These are phyloP conservation scores for Tonatia bakeri DNA, from an alignment of 2,113 vertebrate species.

Conservation along the genomic window DNA sequence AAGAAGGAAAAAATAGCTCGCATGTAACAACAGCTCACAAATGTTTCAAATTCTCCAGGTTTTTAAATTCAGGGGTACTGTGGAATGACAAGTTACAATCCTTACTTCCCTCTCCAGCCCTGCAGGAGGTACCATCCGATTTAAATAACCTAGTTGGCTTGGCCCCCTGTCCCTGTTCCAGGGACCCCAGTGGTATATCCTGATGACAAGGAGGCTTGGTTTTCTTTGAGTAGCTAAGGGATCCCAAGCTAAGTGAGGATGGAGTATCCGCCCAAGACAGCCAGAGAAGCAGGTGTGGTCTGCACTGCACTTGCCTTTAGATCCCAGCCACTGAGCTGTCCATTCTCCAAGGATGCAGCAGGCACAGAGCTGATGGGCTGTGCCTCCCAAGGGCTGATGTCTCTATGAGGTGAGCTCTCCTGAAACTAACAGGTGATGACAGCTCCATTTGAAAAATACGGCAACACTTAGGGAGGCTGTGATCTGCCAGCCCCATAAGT, in stretches of 20 bases:
- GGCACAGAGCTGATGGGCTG: neutral
- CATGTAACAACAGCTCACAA: neutral
- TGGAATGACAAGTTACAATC: neutral
- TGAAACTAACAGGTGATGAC: constrained; percentile 70
- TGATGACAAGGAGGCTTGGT: neutral
- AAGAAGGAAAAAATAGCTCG: neutral
- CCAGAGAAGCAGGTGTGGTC: constrained; percentile 18
- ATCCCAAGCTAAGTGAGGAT: neutral
- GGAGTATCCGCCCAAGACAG: neutral
- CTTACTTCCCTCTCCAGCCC: neutral
- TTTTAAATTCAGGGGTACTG: neutral
- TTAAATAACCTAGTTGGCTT: neutral
- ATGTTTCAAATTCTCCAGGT: neutral
- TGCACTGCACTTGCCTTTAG: neutral
- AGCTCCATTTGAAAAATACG: constrained; percentile 69
- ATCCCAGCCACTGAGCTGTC: neutral
- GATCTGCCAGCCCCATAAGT: constrained; percentile 44
- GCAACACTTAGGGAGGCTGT: constrained; percentile 54
- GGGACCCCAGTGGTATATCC: neutral
- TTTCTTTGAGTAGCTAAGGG: neutral
- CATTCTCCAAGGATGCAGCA: neutral
- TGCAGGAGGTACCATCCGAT: neutral
- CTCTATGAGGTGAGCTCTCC: neutral
- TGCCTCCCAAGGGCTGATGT: constrained; percentile 30
- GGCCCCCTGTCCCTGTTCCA: neutral